Evolutionary conservation across 2,113 vertebrate species (phyloP).

Genomic region (Dicentrarchus labrax): DNA sequence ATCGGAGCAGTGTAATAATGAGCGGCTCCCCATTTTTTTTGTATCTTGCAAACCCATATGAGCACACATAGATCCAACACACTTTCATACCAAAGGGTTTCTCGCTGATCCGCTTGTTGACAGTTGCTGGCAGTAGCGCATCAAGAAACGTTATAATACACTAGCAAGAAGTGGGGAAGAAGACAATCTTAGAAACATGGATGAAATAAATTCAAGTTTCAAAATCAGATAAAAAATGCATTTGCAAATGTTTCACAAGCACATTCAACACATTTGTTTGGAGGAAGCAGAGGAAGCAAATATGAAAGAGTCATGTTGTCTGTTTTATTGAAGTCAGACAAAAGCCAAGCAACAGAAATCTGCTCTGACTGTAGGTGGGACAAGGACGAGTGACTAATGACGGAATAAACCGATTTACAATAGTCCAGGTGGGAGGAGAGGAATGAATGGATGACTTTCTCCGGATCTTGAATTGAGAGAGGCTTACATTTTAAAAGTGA

Average conservation of each 20-base stretch:
- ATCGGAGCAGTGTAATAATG: no score
- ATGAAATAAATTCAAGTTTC: neutral
- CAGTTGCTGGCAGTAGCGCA: neutral
- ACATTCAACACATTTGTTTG: neutral
- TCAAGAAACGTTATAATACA: no score
- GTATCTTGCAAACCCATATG: neutral
- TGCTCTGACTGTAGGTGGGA: conserved; percentile 19
- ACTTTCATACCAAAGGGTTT: neutral
- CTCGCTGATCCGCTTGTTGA: neutral
- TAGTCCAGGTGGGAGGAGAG: conserved; percentile 23
- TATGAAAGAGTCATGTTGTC: neutral
- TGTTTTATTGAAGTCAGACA: conserved; percentile 4
- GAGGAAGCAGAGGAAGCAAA: neutral
- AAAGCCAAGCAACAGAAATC: conserved; percentile 26
- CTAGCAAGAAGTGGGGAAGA: neutral
- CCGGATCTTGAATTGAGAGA: conserved; percentile 16
- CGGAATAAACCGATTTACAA: conserved; percentile 25
- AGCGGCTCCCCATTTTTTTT: no score
- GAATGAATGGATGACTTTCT: conserved; percentile 20
- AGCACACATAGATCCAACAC: no score
- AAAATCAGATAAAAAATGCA: neutral
- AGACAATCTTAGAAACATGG: neutral
- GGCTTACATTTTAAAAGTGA: conserved; percentile 10
- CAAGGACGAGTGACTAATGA: conserved; percentile 40
- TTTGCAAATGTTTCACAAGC: neutral